Base-by-base conservation (phyloP, 1,140 invertebrate genomes). In the Doryteuthis pealeii region DNA sequence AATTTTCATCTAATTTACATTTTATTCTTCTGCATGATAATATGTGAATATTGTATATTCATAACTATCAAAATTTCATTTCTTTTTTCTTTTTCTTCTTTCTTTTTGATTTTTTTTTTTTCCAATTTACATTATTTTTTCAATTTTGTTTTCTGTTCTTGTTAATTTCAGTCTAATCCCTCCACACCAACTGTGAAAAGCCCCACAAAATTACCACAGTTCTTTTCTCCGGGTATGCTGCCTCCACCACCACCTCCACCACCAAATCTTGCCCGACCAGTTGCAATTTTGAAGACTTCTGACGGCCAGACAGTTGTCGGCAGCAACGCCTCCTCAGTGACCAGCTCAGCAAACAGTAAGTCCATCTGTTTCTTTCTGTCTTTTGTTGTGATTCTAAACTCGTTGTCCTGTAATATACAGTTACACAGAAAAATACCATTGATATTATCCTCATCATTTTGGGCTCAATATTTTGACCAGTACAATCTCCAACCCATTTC, bases 261-360 rank as follows among this genome's bases (percentile, higher is more conserved):
- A 18, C 83, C 84, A 31, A 95, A 95, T 12, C 96, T 98, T 94
- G 96, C 96, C 2, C 90, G 96, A 78, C 96, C 96, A 0, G 96
- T 98, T 14, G 95, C 96, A 31, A 97, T 98, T 78, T 95, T 98
- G 81, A 91, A 95, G 83, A 85, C 85, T n/a, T 85, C 86, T 70
- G 85, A 87, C 76, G 83, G 82, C 14, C 80, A 84, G 45, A 75
- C 75, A 18, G 74, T 81, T 12, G 75, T 78, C 26, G 58, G 71
- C 22, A 49, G 69, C 40, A 71, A 40, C 31, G 1, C 70, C 12
- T n/a, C 40, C 28, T 58, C 54, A 18, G 66, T 68, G n/a, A 68
- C 66, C 70, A 71, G 70, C 70, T 71, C 70, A 5, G 28, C 40
- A 12, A 71, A 71, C 35, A 43, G 66, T 68, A 68, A 68, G 66